Base-by-base conservation (phyloP, 2,797 vertebrate genomes). In the Cyprinella venusta region DNA sequence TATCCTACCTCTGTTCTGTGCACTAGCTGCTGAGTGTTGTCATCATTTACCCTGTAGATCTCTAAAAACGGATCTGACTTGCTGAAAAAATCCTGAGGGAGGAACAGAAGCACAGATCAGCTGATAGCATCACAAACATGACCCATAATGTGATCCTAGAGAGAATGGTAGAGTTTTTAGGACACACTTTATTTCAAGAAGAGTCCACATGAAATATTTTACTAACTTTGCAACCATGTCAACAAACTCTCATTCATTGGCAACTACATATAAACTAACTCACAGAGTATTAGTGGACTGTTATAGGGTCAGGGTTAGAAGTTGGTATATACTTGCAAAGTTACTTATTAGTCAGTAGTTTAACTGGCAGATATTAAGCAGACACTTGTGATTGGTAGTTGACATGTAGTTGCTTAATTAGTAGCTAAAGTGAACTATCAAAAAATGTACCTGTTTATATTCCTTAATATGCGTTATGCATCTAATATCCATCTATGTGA, bases 11-110 rank as follows among this genome's bases (percentile, higher is more conserved):
- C 98, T 1, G 98, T 99, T 84, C 98, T 96, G 92, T 99, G 97
- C 67, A 99, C 98, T 18, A 99, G 96, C 90, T 99, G 98, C 84
- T 98, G 94, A 1, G 97, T 97, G 76, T 94, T 95, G 71, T 99
- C 98, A 68, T 99, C 97, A 16, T 99, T 99, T 92, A 98, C 93
- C 24, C 98, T 93, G 92, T 97, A 97, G 87, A 98, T 97, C 94
- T 99, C 97, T 92, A 99, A 93, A 87, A 99, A 99, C 0, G 98
- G 97, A 89, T 99, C 97, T 0, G 98, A 99, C 91, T 99, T 99
- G 90, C 95, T 99, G 95, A 99, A 99, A 92, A 99, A 99, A 93
- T 99, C 98, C 98, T 99, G 85, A 86, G 93, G 36, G 56, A 33
- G 68, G 24, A 21, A 70, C 15, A 78, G 38, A 72, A 78, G 30